Evolutionary conservation across 2,888 invertebrate genomes (phyloP), one percentile per base, ranked within the genome.

Genomic region (Hypena proboscidalis): DNA sequence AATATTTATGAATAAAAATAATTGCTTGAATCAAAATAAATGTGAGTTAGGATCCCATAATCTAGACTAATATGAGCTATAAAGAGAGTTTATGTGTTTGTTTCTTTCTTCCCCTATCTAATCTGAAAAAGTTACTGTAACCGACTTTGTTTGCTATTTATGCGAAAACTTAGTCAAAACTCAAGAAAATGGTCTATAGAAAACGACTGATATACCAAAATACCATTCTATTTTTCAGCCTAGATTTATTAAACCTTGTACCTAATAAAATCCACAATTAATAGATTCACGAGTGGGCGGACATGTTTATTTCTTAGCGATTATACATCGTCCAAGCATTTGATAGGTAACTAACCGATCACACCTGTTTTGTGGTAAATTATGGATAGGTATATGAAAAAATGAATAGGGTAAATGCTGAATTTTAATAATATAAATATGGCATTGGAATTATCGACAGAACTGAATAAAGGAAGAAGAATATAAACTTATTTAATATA

Each of bases 71-170:
- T 59, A 59, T 37, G 49, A 40, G 19, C 47, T 23, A 59, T 59
- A 45, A 47, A 55, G 15, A 29, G 19, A 9, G 37, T 59, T 61
- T 63, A 61, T 61, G 33, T 63, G 61, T 61, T 56, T 63, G 64
- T 59, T 51, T 45, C 64, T 59, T 62, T 49, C 49, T 49, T 38
- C 60, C 26, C 30, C 27, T 31, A 40, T 47, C 38, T 46, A 46
- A 55, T 63, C 51, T 33, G 17, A 45, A 47, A 51, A 61, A 55
- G 60, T 52, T 41, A 51, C 45, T 51, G 54, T 55, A 60, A 60
- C 53, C 23, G 46, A 59, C 49, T 47, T 50, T 55, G 52, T 63
- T 59, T 51, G 55, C 49, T 49, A 40, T 58, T 58, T 58, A 58
- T 55, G 48, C 26, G 43, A 32, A 32, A 62, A 54, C 50, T 60